Percentiles rank a stretch among this genome's conserved stretches.
Conservation (phyloP, 92 coral and sea anemone species). For the Pocillopora grandis region DNA sequence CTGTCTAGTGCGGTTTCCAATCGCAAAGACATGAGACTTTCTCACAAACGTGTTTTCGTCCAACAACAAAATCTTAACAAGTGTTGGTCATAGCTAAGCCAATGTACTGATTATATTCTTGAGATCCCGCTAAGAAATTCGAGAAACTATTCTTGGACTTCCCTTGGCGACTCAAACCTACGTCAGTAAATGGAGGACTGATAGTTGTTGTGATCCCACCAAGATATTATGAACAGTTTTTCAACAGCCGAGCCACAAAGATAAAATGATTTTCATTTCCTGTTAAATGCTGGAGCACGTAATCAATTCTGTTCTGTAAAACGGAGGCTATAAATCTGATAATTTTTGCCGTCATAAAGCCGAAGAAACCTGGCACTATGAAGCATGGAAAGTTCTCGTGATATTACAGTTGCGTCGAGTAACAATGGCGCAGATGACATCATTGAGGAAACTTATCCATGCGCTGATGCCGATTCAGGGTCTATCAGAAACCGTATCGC, state of each 20-base stretch:
- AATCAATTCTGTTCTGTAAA: background rate
- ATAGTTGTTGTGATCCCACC: background rate
- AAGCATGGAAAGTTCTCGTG: conserved; percentile 39
- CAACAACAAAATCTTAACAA: background rate
- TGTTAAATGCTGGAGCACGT: no score
- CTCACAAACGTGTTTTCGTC: background rate
- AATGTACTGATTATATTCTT: background rate
- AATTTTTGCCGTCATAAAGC: background rate
- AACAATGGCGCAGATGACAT: conserved; percentile 34
- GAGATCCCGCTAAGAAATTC: background rate
- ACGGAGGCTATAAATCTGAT: no score
- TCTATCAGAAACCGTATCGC: conserved; percentile 40
- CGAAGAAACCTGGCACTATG: background rate
- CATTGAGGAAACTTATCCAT: conserved; percentile 7
- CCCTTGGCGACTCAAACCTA: background rate
- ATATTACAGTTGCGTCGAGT: conserved; percentile 33
- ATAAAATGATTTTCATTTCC: background rate
- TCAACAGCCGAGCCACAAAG: no score
- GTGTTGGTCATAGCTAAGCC: background rate
- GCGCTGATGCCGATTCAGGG: conserved; percentile 15
- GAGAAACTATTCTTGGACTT: background rate
- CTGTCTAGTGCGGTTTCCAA: background rate
- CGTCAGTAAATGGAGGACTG: conserved; percentile 11
- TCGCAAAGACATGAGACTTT: background rate
- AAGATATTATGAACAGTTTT: no score